Conservation (phyloP, 2,113 vertebrate species). For the Halichoeres trimaculatus region DNA sequence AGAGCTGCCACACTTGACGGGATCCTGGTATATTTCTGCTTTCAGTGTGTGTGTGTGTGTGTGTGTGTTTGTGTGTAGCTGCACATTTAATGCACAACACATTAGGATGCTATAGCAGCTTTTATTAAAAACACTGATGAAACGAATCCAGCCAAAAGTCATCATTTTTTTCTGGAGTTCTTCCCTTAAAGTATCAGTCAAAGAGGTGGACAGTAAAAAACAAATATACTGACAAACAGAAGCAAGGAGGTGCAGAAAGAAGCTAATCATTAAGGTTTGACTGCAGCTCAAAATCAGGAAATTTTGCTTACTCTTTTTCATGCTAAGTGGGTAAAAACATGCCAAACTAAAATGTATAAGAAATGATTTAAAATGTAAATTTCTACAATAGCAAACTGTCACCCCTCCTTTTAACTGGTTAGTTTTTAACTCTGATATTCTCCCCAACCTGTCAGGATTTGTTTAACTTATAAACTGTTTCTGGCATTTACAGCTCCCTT, state of each 20-base stretch:
- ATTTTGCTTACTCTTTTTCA: no score
- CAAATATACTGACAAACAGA: constrained; percentile 32
- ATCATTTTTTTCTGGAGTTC: constrained; percentile 30
- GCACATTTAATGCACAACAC: constrained; percentile 13
- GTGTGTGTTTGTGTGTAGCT: constrained; percentile 14
- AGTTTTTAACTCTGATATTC: constrained; percentile 10
- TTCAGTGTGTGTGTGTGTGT: constrained; percentile 15
- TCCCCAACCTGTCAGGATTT: constrained; percentile 11
- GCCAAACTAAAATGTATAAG: no score
- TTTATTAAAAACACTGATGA: constrained; percentile 41
- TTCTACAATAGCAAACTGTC: constrained; percentile 3
- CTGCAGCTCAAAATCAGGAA: no score
- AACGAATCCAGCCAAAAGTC: constrained; percentile 28
- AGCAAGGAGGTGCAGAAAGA: constrained; percentile 4
- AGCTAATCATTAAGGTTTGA: constrained; percentile 22
- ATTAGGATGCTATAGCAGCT: constrained; percentile 9
- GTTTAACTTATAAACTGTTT: constrained; percentile 40
- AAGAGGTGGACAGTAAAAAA: constrained; percentile 22
- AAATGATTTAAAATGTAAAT: constrained; percentile 19
- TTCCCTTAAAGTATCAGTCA: constrained; percentile 48
- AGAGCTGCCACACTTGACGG: constrained; percentile 26
- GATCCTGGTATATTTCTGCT: constrained; percentile 25
- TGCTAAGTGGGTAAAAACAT: no score
- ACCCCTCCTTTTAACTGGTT: constrained; percentile 12
- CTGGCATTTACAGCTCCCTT: constrained; percentile 26